These are phyloP conservation scores for Anarhynchus alexandrinus DNA, from an alignment of 2,113 vertebrate species.

Conservation along the genomic window DNA sequence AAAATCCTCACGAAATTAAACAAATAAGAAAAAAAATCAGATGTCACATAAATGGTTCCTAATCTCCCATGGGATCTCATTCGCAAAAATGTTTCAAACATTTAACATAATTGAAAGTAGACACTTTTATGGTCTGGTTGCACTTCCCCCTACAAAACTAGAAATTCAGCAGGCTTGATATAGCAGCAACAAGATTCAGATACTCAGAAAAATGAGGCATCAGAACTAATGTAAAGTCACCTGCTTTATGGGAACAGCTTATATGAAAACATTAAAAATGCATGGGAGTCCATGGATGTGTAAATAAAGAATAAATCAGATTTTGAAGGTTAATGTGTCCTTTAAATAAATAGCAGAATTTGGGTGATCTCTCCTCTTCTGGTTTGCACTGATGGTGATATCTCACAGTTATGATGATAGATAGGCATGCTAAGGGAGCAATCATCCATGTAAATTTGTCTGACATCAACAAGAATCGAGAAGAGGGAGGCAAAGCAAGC, in stretches of 20 bases:
- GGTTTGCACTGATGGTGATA: not conserved
- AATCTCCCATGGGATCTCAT: not conserved
- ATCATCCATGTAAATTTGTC: constrained; percentile 52
- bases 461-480: constrained; percentile 22
- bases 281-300: not conserved
- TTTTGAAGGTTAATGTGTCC: constrained; percentile 14
- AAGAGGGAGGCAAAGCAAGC: not conserved
- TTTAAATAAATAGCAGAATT: constrained; percentile 16
- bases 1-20: not conserved
- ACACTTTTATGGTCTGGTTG: not conserved
- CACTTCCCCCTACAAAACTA: not conserved
- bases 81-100: not conserved
- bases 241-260: not conserved
- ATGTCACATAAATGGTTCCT: not conserved
- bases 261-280: not conserved
- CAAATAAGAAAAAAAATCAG: not conserved
- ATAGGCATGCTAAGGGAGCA: constrained; percentile 34
- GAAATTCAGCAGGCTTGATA: not conserved
- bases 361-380: not conserved
- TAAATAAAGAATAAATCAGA: constrained; percentile 46
- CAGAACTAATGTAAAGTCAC: not conserved
- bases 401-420: constrained; percentile 15
- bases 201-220: not conserved
- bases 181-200: not conserved
- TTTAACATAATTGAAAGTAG: not conserved